phyloP scores from a whole-genome alignment of 1,140 invertebrate genomes.

The Antheraea pernyi region DNA sequence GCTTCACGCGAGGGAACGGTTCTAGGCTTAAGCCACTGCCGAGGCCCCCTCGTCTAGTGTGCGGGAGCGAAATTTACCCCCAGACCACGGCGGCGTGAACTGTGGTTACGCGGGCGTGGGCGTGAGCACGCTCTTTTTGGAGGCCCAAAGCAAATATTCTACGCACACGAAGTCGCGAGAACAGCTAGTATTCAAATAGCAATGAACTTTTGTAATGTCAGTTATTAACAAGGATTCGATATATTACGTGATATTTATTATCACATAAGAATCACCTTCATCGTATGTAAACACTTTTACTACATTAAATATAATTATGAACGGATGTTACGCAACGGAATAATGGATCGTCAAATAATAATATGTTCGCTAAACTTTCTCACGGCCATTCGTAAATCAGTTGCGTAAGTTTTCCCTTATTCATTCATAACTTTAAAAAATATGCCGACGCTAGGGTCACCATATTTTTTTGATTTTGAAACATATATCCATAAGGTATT shows the following conservation, averaged over 20 bases:
- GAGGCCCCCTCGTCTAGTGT: too few species aligned
- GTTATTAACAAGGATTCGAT: not conserved
- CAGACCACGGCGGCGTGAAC: too few species aligned
- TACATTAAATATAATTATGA: not conserved
- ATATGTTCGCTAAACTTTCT: slow-evolving; percentile 6
- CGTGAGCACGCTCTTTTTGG: too few species aligned
- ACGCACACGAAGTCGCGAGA: too few species aligned
- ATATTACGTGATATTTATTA: not conserved
- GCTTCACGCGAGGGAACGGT: too few species aligned
- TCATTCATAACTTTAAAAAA: slow-evolving; percentile 13
- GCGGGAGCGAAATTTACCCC: too few species aligned
- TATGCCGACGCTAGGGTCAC: not conserved
- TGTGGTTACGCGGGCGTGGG: too few species aligned
- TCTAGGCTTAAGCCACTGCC: too few species aligned
- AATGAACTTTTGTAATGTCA: not conserved
- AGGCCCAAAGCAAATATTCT: too few species aligned
- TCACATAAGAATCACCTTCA: too few species aligned
- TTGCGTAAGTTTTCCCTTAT: slow-evolving; percentile 9
- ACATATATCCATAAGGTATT: not conserved
- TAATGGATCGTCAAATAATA: slow-evolving; percentile 1
- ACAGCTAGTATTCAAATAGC: too few species aligned
- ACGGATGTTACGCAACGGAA: not conserved
- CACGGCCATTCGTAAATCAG: slow-evolving; percentile 6
- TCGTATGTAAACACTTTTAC: not conserved
- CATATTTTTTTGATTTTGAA: not conserved